phyloP scores from a whole-genome alignment of 1,140 invertebrate genomes.

The Lordiphosa clarofinis region DNA sequence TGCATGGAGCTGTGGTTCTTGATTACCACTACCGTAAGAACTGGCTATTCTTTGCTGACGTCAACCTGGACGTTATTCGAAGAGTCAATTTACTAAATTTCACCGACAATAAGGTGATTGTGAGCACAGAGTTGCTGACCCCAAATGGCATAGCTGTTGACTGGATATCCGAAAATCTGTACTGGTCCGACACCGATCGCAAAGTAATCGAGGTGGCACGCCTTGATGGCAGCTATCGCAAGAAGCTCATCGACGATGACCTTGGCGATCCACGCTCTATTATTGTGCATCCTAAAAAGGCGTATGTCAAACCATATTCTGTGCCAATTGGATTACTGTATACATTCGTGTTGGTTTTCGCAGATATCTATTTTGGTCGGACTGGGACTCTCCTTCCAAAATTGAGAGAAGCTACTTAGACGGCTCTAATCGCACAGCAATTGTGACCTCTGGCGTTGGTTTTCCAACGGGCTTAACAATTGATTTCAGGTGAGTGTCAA shows the following conservation, averaged over 20 bases:
- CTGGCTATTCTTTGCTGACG: constrained; percentile 91
- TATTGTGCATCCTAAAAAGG: constrained; percentile 88
- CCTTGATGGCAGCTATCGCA: constrained; percentile 89
- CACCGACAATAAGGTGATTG: constrained; percentile 83
- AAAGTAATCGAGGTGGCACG: constrained; percentile 91
- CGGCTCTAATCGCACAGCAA: constrained; percentile 86
- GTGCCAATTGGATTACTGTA: no score
- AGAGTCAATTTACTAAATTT: constrained; percentile 85
- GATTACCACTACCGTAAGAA: constrained; percentile 94
- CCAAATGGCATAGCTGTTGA: constrained; percentile 92
- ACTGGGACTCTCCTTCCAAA: constrained; percentile 90
- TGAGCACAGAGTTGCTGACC: constrained; percentile 82
- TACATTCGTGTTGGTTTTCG: background rate
- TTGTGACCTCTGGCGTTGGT: constrained; percentile 88
- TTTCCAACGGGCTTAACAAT: constrained; percentile 96
- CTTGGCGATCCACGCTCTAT: constrained; percentile 89
- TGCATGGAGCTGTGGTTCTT: constrained; percentile 90
- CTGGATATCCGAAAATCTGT: constrained; percentile 93
- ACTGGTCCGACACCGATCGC: constrained; percentile 92
- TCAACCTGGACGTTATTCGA: constrained; percentile 85
- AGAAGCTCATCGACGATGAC: constrained; percentile 84
- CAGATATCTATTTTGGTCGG: constrained; percentile 93
- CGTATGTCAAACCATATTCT: constrained; percentile 80
- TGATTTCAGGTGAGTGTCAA: constrained; percentile 85
- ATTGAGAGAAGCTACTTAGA: constrained; percentile 93